These are phyloP conservation scores for Petromus typicus DNA, from an alignment of 2,113 vertebrate species.

Conservation along the genomic window DNA sequence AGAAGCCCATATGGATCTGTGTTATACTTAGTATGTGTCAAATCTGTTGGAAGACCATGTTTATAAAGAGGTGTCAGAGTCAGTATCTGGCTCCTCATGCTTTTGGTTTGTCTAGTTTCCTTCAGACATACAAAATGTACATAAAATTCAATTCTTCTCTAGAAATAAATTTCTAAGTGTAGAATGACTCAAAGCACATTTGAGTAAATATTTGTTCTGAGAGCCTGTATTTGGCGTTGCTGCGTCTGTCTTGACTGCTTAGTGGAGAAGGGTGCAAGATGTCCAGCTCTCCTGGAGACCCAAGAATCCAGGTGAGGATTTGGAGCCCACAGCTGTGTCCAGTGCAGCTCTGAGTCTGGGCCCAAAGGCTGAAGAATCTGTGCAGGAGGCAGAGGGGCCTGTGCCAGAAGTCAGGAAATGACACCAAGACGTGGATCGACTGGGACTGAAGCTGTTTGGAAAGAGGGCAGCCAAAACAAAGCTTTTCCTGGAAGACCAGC, in stretches of 20 bases:
- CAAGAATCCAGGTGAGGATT: background rate
- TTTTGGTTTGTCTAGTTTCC: background rate
- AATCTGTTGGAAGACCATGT: background rate
- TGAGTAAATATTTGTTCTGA: conserved; percentile 21
- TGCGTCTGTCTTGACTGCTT: background rate
- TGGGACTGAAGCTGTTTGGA: background rate
- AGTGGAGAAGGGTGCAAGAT: background rate
- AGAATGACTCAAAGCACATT: background rate
- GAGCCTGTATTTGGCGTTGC: background rate
- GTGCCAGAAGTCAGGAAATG: background rate
- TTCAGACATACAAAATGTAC: background rate
- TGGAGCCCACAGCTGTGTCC: too few species aligned
- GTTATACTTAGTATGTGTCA: background rate
- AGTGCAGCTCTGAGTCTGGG: background rate
- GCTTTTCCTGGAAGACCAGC: background rate
- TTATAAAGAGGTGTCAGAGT: background rate
- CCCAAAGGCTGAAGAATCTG: background rate
- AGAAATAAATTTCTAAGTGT: background rate
- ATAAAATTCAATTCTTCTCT: background rate
- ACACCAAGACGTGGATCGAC: too few species aligned
- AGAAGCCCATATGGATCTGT: background rate
- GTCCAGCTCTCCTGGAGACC: background rate
- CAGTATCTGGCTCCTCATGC: background rate
- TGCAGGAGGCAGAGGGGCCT: background rate
- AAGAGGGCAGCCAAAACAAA: background rate